These are phyloP conservation scores for Patella pellucida DNA, from an alignment of 2,888 invertebrate species.

Conservation along the genomic window DNA sequence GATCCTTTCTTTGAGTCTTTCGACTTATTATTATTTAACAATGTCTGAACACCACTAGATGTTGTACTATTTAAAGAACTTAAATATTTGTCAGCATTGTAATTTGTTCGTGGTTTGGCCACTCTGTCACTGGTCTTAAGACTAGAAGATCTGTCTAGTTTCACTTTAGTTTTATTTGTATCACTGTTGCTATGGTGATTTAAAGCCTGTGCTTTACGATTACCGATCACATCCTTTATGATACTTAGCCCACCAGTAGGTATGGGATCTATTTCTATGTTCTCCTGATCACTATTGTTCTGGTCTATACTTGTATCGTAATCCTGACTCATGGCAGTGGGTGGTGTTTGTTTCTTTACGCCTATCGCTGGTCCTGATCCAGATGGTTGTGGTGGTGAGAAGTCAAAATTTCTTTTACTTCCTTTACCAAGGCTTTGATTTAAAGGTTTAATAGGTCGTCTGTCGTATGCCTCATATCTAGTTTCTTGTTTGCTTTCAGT, in stretches of 20 bases:
- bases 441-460: slow-evolving; percentile 55
- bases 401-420: slow-evolving; percentile 48
- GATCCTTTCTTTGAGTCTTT: slow-evolving; percentile 1
- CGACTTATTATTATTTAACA: slow-evolving; percentile 2
- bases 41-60: not conserved
- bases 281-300: slow-evolving; percentile 40
- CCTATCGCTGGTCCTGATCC: slow-evolving; percentile 50
- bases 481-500: slow-evolving; percentile 22
- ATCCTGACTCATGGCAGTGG: slow-evolving; percentile 54
- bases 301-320: slow-evolving; percentile 57
- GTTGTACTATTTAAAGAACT: slow-evolving; percentile 2
- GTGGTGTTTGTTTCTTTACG: slow-evolving; percentile 49
- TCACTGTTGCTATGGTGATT: not conserved
- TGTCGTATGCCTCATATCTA: slow-evolving; percentile 56
- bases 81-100: slow-evolving; percentile 3
- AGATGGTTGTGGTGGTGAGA: slow-evolving; percentile 50
- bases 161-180: slow-evolving; percentile 5
- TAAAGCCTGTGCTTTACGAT: slow-evolving; percentile 23
- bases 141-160: not conserved
- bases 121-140: not conserved
- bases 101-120: not conserved
- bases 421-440: slow-evolving; percentile 51
- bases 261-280: slow-evolving; percentile 14
- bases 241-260: slow-evolving; percentile 27
- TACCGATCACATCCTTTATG: slow-evolving; percentile 29